Percentiles rank a stretch among this genome's conserved stretches.
These are phyloP conservation scores for Tetraodon nigroviridis DNA, from an alignment of 2,113 vertebrate genomes.

Conservation along the genomic window DNA sequence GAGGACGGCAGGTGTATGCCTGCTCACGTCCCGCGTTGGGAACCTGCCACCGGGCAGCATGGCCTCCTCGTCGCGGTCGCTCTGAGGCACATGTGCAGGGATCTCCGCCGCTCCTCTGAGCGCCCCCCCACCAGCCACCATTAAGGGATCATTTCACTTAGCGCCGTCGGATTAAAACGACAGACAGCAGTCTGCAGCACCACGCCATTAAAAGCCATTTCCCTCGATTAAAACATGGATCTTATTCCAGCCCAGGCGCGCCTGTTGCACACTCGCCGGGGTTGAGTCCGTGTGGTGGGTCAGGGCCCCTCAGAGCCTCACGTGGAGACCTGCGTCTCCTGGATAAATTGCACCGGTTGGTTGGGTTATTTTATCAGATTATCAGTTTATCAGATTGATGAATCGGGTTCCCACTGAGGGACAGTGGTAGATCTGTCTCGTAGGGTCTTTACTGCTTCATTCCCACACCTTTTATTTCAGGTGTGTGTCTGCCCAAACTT, in stretches of 20 bases:
- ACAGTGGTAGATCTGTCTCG: not conserved
- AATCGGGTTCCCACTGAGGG: constrained; percentile 25
- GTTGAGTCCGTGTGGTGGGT: constrained; percentile 5
- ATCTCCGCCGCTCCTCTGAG: too few species aligned
- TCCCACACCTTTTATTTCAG: too few species aligned
- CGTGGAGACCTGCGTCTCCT: constrained; percentile 55
- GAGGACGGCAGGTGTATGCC: constrained; percentile 23
- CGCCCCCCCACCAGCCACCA: not conserved
- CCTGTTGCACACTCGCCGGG: constrained; percentile 1
- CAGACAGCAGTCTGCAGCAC: too few species aligned
- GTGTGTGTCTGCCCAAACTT: too few species aligned
- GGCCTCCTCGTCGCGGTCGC: too few species aligned
- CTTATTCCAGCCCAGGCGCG: not conserved
- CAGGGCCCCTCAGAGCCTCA: constrained; percentile 39
- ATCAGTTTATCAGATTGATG: constrained; percentile 39
- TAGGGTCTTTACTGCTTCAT: too few species aligned
- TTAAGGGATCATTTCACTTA: not conserved
- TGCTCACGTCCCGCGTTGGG: too few species aligned
- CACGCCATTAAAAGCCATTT: too few species aligned
- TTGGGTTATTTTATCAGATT: constrained; percentile 14
- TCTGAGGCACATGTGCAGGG: too few species aligned
- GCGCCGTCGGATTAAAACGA: not conserved
- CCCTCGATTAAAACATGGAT: too few species aligned
- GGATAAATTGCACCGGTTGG: constrained; percentile 51
- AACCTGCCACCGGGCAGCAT: too few species aligned